Conservation (phyloP, 2,888 invertebrate genomes). For the Drymonia ruficornis region DNA sequence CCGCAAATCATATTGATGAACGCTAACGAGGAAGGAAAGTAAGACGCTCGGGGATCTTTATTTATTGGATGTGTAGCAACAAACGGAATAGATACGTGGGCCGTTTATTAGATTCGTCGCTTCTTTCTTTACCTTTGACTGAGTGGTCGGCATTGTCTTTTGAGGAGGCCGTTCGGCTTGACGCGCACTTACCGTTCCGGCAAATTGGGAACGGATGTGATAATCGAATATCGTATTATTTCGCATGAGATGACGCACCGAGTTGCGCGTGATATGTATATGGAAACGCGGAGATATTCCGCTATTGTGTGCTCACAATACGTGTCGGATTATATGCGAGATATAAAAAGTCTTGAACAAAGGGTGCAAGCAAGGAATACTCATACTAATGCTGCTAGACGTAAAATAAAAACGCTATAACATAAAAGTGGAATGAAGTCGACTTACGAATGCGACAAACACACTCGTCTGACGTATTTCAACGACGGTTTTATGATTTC, state of each 20-base stretch:
- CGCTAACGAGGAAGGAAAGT: conserved; percentile 52
- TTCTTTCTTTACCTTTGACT: conserved; percentile 80
- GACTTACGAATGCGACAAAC: conserved; percentile 59
- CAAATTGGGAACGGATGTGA: conserved; percentile 50
- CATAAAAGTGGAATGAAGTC: conserved; percentile 56
- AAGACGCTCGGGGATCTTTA: conserved; percentile 56
- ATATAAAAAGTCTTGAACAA: conserved; percentile 34
- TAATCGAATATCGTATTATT: conserved; percentile 57
- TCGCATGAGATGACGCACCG: conserved; percentile 31
- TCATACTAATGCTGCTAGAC: conserved; percentile 41
- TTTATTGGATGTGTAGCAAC: conserved; percentile 66
- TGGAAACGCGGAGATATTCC: conserved; percentile 20
- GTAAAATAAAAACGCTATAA: conserved; percentile 46
- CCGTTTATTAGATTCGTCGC: conserved; percentile 81
- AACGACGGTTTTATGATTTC: conserved; percentile 65
- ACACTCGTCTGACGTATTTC: conserved; percentile 64
- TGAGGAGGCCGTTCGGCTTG: conserved; percentile 65
- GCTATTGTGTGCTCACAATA: conserved; percentile 19
- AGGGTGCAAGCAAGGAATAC: conserved; percentile 29
- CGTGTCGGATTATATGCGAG: conserved; percentile 31
- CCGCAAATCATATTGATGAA: conserved; percentile 60
- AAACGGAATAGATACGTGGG: conserved; percentile 78
- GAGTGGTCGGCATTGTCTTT: conserved; percentile 76
- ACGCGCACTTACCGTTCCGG: conserved; percentile 59
- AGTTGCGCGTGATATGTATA: conserved; percentile 37